Conservation (phyloP, 2,888 invertebrate genomes). For the Tupiocoris notatus region DNA sequence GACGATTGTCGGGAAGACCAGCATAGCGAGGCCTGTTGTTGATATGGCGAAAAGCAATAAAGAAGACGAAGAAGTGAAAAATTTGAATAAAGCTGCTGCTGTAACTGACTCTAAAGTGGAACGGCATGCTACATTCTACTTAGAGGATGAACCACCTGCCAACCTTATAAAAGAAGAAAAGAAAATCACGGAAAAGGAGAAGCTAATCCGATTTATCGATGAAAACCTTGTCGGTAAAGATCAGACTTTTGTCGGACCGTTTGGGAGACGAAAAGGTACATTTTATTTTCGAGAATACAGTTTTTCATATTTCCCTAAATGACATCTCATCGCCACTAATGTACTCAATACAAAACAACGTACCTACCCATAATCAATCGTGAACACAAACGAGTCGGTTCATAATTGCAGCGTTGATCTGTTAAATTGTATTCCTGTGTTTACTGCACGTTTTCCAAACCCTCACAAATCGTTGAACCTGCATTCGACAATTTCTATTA, state of each 20-base stretch:
- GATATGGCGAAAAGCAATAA: background rate
- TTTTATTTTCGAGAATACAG: no score
- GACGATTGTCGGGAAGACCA: background rate
- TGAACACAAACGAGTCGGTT: no score
- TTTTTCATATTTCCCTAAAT: no score
- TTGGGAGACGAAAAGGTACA: constrained; percentile 77
- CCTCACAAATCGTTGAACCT: no score
- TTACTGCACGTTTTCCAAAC: no score
- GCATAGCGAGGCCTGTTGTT: background rate
- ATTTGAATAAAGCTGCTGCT: background rate
- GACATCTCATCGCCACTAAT: no score
- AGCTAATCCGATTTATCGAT: constrained; percentile 74
- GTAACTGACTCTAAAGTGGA: constrained; percentile 3
- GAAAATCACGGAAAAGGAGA: constrained; percentile 63
- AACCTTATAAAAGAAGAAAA: constrained; percentile 32
- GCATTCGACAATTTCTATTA: no score
- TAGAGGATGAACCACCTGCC: constrained; percentile 8
- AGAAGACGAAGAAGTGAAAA: background rate
- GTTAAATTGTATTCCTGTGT: no score
- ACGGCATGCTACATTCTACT: constrained; percentile 15
- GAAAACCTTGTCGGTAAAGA: constrained; percentile 78
- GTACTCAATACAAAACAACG: no score
- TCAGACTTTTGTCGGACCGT: constrained; percentile 78
- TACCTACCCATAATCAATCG: no score
- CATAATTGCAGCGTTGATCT: no score